phyloP scores from a whole-genome alignment of 2,113 vertebrate species.

The Isurus oxyrinchus region DNA sequence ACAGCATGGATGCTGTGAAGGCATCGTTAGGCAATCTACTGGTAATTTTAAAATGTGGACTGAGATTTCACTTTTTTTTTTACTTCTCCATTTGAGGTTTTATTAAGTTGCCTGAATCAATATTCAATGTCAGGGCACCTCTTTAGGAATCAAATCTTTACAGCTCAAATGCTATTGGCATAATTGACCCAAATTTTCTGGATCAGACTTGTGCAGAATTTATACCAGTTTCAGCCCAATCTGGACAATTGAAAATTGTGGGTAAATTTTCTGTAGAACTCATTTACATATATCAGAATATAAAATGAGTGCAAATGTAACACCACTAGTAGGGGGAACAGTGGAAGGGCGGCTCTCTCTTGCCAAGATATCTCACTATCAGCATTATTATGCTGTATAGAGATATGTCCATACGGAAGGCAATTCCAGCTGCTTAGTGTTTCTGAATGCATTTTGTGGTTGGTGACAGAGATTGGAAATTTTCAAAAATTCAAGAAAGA shows the following conservation, averaged over 20 bases:
- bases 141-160: not conserved
- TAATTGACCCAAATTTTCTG: not conserved
- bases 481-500: not conserved
- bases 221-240: not conserved
- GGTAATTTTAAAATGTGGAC: not conserved
- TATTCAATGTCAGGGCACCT: not conserved
- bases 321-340: not conserved
- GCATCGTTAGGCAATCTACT: not conserved
- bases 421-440: not conserved
- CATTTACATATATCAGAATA: not conserved
- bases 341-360: not conserved
- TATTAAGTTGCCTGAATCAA: not conserved
- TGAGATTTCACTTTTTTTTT: not conserved
- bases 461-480: not conserved
- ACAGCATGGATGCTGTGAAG: not conserved
- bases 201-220: not conserved
- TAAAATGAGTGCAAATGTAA: not conserved
- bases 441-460: not conserved
- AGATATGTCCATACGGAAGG: not conserved
- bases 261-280: not conserved
- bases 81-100: not conserved
- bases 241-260: not conserved
- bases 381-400: not conserved
- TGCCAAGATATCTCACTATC: not conserved
- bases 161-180: not conserved